phyloP scores from a whole-genome alignment of 2,797 vertebrate species.

The Sebastiscus tertius region DNA sequence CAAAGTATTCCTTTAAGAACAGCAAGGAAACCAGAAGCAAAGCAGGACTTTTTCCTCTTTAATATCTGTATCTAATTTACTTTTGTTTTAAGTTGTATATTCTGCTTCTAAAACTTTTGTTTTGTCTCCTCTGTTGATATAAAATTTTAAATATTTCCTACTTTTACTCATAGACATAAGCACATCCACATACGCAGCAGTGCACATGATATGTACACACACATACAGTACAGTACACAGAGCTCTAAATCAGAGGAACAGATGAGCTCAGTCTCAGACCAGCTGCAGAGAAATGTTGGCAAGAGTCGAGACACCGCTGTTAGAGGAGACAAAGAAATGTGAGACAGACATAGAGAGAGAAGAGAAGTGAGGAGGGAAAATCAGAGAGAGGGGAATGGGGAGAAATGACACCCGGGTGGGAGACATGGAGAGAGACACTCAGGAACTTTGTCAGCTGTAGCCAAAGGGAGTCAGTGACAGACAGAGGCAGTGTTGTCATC shows the following conservation, averaged over 20 bases:
- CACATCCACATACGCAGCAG: neutral
- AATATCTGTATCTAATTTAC: neutral
- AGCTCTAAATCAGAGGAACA: constrained; percentile 56
- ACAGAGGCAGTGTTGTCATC: constrained; percentile 57
- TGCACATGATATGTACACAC: constrained; percentile 4
- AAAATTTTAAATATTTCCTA: neutral
- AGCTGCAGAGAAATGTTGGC: constrained; percentile 71
- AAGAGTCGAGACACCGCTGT: constrained; percentile 44
- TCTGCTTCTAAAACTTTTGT: neutral
- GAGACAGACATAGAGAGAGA: neutral
- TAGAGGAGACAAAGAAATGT: constrained; percentile 49
- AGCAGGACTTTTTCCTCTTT: neutral
- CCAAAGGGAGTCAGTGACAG: constrained; percentile 34
- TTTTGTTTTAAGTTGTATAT: neutral
- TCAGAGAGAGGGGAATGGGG: constrained; percentile 1
- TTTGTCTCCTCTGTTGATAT: neutral
- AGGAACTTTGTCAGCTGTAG: constrained; percentile 59
- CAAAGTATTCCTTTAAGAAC: neutral
- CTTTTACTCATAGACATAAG: neutral
- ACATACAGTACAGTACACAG: neutral
- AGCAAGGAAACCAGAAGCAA: neutral
- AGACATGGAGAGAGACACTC: constrained; percentile 32
- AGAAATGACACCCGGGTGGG: constrained; percentile 32
- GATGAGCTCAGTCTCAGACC: constrained; percentile 70
- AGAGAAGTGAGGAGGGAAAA: constrained; percentile 18